Conservation (phyloP, 2,888 invertebrate genomes). For the Venusia cambrica region DNA sequence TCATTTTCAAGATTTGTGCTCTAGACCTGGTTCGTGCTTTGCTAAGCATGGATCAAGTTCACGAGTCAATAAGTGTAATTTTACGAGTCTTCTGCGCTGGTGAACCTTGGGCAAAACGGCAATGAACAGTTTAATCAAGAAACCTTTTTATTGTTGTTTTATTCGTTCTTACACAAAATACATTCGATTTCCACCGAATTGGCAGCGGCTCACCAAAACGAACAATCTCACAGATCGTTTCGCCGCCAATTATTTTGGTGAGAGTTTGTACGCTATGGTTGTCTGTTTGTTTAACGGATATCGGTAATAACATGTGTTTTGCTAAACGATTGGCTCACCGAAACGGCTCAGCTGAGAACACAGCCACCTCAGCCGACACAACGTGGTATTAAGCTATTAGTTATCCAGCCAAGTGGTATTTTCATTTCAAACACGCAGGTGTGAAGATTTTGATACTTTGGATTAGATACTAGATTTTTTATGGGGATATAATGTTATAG, state of each 20-base stretch:
- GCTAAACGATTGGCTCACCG: constrained; percentile 47
- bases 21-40: too few species aligned
- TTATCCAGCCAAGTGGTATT: constrained; percentile 66
- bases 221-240: not conserved
- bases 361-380: constrained; percentile 62
- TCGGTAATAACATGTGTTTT: constrained; percentile 67
- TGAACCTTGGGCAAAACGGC: too few species aligned
- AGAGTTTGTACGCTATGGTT: constrained; percentile 41
- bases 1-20: too few species aligned
- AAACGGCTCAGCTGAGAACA: constrained; percentile 61
- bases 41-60: too few species aligned
- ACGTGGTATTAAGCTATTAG: constrained; percentile 79
- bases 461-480: not conserved
- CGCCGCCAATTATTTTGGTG: constrained; percentile 15
- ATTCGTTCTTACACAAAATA: constrained; percentile 1
- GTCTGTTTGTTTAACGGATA: constrained; percentile 51
- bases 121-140: too few species aligned
- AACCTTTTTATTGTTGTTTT: constrained; percentile 4
- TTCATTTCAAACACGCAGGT: constrained; percentile 46
- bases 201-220: constrained; percentile 3
- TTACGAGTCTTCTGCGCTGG: too few species aligned
- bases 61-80: too few species aligned
- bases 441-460: constrained; percentile 43
- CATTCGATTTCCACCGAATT: constrained; percentile 3
- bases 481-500: too few species aligned